These are phyloP conservation scores for Probosciger aterrimus DNA, from an alignment of 2,113 vertebrate genomes.

Conservation along the genomic window DNA sequence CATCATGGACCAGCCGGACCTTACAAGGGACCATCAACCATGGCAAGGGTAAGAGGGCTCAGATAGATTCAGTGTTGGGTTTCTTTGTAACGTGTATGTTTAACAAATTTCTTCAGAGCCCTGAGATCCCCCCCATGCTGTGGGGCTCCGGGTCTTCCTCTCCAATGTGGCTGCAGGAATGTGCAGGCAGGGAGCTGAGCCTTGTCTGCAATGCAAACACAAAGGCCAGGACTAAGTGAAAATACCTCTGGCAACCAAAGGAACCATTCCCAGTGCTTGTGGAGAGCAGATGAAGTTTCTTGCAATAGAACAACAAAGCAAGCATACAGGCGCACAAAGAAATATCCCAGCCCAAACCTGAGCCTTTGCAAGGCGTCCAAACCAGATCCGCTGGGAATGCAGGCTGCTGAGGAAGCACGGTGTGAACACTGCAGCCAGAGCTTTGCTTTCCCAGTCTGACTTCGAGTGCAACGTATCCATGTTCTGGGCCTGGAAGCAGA, in stretches of 20 bases:
- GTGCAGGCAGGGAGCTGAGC: not conserved
- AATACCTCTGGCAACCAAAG: not conserved
- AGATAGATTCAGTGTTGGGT: not conserved
- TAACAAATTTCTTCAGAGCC: not conserved
- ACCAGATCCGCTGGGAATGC: not conserved
- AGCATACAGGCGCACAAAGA: not conserved
- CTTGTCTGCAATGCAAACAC: not conserved
- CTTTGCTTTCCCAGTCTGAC: not conserved
- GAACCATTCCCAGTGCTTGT: not conserved
- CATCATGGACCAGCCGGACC: not conserved
- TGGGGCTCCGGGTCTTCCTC: not conserved
- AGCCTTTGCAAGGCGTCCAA: not conserved
- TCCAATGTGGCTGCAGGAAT: not conserved
- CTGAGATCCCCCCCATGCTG: not conserved
- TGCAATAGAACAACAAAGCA: not conserved
- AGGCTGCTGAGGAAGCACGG: not conserved
- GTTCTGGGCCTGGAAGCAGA: not conserved
- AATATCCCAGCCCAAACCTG: not conserved
- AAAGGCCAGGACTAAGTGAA: not conserved
- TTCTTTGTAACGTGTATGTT: not conserved
- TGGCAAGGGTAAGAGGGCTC: not conserved
- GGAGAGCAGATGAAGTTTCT: not conserved
- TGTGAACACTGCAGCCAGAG: accelerated
- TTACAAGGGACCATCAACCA: not conserved
- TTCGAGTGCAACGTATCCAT: accelerated